Evolutionary conservation across 1,140 invertebrate genomes (phyloP).

Genomic region (Liolophura sinensis): DNA sequence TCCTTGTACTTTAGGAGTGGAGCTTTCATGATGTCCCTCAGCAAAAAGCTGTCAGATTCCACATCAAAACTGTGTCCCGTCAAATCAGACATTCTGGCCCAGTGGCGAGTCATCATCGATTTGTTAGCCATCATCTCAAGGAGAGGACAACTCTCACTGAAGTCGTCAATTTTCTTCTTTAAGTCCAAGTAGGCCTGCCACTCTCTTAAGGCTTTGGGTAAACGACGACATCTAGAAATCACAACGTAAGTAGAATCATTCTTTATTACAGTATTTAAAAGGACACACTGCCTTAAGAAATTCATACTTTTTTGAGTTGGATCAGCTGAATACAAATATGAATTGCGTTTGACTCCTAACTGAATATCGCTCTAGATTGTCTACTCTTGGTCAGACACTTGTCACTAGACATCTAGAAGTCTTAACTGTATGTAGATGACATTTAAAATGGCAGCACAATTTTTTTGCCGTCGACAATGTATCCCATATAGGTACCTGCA

Average conservation of each 20-base stretch:
- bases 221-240: constrained; percentile 63
- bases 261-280: too few species aligned
- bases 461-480: too few species aligned
- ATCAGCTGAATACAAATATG: too few species aligned
- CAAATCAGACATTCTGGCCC: constrained; percentile 91
- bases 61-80: constrained; percentile 90
- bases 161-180: constrained; percentile 95
- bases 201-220: constrained; percentile 93
- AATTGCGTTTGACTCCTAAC: too few species aligned
- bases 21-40: constrained; percentile 94
- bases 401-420: too few species aligned
- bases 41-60: constrained; percentile 89
- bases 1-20: constrained; percentile 91
- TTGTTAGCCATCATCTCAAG: constrained; percentile 96
- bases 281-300: too few species aligned
- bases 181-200: constrained; percentile 95
- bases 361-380: too few species aligned
- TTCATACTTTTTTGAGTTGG: too few species aligned
- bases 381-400: too few species aligned
- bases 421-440: too few species aligned
- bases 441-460: too few species aligned
- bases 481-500: too few species aligned
- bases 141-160: constrained; percentile 94
- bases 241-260: neutral
- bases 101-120: constrained; percentile 95